Evolutionary conservation across 2,888 invertebrate species (phyloP).

Genomic region (Amiota mariae): DNA sequence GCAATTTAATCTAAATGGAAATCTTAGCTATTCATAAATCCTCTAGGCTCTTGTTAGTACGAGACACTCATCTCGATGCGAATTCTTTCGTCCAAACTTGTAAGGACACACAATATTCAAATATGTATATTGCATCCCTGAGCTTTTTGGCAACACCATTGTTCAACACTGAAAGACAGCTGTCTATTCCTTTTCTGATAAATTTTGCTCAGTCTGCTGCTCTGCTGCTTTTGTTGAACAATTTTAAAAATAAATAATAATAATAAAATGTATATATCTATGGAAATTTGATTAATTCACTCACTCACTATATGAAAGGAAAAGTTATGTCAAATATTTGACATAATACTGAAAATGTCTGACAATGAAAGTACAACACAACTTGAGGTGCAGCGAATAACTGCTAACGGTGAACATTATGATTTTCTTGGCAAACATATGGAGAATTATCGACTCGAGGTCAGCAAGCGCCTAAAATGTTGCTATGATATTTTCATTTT

Average conservation of each 20-base stretch:
- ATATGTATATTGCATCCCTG: no score
- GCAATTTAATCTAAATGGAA: no score
- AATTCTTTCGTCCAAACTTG: no score
- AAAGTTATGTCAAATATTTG: not conserved
- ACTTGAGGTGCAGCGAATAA: not conserved
- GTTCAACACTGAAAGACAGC: not conserved
- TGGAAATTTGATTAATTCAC: no score
- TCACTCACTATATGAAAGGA: not conserved
- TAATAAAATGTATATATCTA: not conserved
- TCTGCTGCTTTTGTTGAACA: not conserved
- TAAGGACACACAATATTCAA: no score
- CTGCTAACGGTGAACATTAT: conserved; percentile 50
- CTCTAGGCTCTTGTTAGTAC: no score
- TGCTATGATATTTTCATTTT: not conserved
- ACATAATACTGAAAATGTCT: conserved; percentile 40
- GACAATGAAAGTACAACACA: conserved; percentile 41
- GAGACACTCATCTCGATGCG: no score
- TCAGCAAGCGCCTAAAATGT: conserved; percentile 44
- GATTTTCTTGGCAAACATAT: conserved; percentile 73
- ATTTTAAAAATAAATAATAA: not conserved
- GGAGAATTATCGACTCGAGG: conserved; percentile 74
- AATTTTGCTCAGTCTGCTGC: not conserved
- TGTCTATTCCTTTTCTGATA: not conserved
- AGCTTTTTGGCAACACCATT: not conserved
- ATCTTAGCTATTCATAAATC: no score